A percentile compares a stretch with the other conserved stretches of the same genome.
These are phyloP conservation scores for Axis porcinus DNA, from an alignment of 2,113 vertebrate species.

Conservation along the genomic window DNA sequence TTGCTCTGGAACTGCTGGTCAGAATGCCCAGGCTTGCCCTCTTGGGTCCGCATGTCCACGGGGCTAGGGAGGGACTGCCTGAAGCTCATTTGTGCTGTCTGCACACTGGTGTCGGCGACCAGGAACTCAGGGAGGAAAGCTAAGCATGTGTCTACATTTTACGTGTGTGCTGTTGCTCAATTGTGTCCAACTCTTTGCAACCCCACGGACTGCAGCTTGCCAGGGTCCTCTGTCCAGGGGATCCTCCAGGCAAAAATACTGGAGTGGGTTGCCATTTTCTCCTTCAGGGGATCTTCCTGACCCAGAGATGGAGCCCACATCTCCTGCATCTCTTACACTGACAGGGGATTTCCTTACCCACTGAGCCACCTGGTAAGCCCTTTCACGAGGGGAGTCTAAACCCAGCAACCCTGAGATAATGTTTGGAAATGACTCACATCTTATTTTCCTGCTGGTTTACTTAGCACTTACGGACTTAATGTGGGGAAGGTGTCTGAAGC, in stretches of 20 bases:
- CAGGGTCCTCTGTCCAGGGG: not conserved
- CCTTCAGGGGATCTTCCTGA: not conserved
- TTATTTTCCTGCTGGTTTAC: not conserved
- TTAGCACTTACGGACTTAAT: rapidly evolving
- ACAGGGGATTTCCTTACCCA: not conserved
- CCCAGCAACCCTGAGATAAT: not conserved
- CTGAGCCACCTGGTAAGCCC: not conserved
- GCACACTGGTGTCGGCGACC: rapidly evolving
- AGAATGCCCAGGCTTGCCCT: not conserved
- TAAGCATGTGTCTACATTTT: not conserved
- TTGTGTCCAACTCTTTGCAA: not conserved
- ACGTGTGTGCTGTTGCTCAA: not conserved
- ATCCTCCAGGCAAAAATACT: not conserved
- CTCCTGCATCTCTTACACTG: not conserved
- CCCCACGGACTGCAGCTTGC: not conserved
- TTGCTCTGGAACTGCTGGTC: not conserved
- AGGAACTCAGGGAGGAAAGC: not conserved
- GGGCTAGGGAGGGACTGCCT: rapidly evolving
- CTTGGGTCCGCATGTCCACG: not conserved
- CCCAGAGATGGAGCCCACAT: not conserved
- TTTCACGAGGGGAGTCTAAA: not conserved
- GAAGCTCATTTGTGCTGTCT: not conserved
- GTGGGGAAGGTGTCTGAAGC: not conserved
- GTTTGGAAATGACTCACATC: not conserved
- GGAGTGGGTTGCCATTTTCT: not conserved